Evolutionary conservation across 2,888 invertebrate genomes (phyloP).

Genomic region (Clanis bilineata): DNA sequence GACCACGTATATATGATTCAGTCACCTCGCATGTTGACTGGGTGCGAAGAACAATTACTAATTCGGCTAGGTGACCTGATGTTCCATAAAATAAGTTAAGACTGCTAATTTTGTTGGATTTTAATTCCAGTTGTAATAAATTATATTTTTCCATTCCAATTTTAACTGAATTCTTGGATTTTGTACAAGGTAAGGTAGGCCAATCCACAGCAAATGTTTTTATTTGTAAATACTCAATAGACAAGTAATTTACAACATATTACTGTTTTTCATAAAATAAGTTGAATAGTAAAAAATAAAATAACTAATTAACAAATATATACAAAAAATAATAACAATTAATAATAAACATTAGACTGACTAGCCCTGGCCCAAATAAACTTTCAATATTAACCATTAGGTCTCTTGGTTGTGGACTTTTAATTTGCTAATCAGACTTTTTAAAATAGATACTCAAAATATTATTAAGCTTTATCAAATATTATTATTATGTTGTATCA

Average conservation of each 20-base stretch:
- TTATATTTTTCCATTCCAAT: neutral
- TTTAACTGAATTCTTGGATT: neutral
- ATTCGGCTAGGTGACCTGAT: slow-evolving; percentile 70
- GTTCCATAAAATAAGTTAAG: slow-evolving; percentile 5
- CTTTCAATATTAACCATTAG: too few relatives aligned
- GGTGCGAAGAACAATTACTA: slow-evolving; percentile 89
- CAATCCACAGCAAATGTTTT: neutral
- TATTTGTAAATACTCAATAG: too few relatives aligned
- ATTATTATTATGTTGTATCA: neutral
- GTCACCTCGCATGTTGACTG: slow-evolving; percentile 92
- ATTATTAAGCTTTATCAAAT: neutral
- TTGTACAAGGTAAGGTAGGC: neutral
- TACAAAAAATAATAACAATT: too few relatives aligned
- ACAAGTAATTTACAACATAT: too few relatives aligned
- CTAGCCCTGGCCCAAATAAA: too few relatives aligned
- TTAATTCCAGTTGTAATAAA: neutral
- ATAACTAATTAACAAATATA: too few relatives aligned
- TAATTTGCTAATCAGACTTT: neutral
- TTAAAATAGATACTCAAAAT: neutral
- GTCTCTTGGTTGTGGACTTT: neutral
- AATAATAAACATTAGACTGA: too few relatives aligned
- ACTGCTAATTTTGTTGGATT: slow-evolving; percentile 10
- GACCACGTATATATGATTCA: slow-evolving; percentile 92
- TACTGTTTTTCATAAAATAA: too few relatives aligned
- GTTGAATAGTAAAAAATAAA: too few relatives aligned